Evolutionary conservation across 2,888 invertebrate genomes (phyloP).

Genomic region (Thelaira solivaga): DNA sequence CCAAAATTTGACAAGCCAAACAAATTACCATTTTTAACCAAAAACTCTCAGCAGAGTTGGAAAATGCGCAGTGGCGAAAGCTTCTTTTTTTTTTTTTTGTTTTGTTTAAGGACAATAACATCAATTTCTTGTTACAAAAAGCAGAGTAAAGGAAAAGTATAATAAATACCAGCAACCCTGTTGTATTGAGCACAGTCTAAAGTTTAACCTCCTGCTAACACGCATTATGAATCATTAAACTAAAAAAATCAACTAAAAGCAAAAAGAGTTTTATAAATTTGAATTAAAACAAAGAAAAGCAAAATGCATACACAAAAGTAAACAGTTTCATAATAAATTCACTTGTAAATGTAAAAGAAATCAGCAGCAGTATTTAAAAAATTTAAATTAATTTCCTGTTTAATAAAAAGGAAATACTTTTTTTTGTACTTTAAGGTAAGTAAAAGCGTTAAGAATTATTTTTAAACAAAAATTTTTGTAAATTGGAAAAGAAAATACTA

Average conservation of each 20-base stretch:
- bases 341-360: background rate
- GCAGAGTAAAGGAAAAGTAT: conserved; percentile 25
- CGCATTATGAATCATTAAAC: conserved; percentile 40
- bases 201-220: conserved; percentile 45
- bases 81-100: conserved; percentile 11
- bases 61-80: conserved; percentile 41
- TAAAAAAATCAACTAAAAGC: no score
- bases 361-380: background rate
- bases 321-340: background rate
- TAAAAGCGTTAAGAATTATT: background rate
- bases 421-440: conserved; percentile 35
- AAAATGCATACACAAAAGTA: background rate
- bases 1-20: background rate
- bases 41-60: background rate
- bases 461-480: background rate
- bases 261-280: background rate
- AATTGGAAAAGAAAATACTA: background rate
- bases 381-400: background rate
- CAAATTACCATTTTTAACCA: conserved; percentile 15
- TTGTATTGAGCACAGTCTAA: conserved; percentile 51
- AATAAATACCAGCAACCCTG: conserved; percentile 59
- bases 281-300: background rate
- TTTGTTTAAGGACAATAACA: conserved; percentile 16
- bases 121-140: conserved; percentile 21
- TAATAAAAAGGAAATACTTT: background rate